Evolutionary conservation across 2,888 invertebrate species (phyloP).

Genomic region (Dascillus cervinus): DNA sequence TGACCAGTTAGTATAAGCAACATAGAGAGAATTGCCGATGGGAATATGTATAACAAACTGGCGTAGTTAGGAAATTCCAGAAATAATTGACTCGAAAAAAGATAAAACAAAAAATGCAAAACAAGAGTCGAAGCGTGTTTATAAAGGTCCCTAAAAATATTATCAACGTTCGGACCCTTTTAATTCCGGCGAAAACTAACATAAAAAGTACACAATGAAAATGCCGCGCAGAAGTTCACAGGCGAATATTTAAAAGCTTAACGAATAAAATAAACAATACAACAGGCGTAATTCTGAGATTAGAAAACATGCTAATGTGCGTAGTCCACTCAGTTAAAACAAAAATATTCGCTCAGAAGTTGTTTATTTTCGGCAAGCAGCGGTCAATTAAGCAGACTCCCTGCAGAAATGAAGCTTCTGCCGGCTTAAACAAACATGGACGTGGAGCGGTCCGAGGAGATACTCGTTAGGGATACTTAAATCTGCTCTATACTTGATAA

Average conservation of each 20-base stretch:
- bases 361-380: slow-evolving; percentile 21
- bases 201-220: too few species aligned
- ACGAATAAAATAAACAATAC: slow-evolving; percentile 23
- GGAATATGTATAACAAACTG: too few species aligned
- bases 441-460: slow-evolving; percentile 10
- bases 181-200: too few species aligned
- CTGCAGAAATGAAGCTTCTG: slow-evolving; percentile 13
- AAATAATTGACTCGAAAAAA: too few species aligned
- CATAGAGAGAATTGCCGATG: slow-evolving; percentile 32
- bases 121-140: too few species aligned
- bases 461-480: slow-evolving; percentile 14
- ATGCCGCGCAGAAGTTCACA: slow-evolving; percentile 6
- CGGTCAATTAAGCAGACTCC: slow-evolving; percentile 21
- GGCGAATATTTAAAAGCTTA: slow-evolving; percentile 16
- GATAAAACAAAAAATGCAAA: too few species aligned
- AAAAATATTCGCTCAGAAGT: slow-evolving; percentile 19
- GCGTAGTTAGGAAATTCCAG: too few species aligned
- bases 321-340: slow-evolving; percentile 15
- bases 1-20: slow-evolving; percentile 30
- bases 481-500: slow-evolving; percentile 5
- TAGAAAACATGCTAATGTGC: slow-evolving; percentile 25
- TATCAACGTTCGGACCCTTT: too few species aligned
- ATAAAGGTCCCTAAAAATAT: too few species aligned
- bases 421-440: slow-evolving; percentile 18
- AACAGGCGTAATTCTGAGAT: slow-evolving; percentile 18